Evolutionary conservation across 2,113 vertebrate species (phyloP).

Genomic region (Galbula dea): DNA sequence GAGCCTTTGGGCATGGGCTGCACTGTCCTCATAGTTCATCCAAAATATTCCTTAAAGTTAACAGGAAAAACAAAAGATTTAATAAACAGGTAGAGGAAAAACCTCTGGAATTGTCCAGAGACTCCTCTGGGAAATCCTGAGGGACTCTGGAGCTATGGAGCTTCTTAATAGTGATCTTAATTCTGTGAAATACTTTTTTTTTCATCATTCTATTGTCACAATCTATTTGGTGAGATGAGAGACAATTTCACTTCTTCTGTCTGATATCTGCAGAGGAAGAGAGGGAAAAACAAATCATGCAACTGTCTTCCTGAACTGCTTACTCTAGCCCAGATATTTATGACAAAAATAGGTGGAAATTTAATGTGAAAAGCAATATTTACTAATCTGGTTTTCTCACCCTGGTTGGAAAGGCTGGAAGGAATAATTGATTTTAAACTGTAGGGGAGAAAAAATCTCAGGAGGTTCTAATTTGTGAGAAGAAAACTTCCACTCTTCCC

Average conservation of each 20-base stretch:
- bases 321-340: neutral
- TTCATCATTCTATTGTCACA: neutral
- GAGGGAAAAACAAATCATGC: neutral
- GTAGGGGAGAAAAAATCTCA: neutral
- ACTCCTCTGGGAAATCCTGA: neutral
- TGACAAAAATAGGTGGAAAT: neutral
- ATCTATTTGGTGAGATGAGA: neutral
- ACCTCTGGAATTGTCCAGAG: neutral
- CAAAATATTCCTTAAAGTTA: neutral
- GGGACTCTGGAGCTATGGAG: neutral
- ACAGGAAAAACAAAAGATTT: neutral
- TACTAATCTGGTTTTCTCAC: neutral
- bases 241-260: neutral
- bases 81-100: neutral
- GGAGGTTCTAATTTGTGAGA: neutral
- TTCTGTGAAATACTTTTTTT: neutral
- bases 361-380: constrained; percentile 5
- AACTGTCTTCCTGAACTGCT: neutral
- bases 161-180: neutral
- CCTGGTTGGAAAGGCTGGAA: neutral
- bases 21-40: neutral
- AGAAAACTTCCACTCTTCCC: neutral
- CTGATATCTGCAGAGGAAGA: neutral
- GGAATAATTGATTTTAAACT: neutral
- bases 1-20: accelerated